phyloP scores from a whole-genome alignment of 37 sponge, comb jelly and placozoan genomes.

The Geodia barretti region DNA sequence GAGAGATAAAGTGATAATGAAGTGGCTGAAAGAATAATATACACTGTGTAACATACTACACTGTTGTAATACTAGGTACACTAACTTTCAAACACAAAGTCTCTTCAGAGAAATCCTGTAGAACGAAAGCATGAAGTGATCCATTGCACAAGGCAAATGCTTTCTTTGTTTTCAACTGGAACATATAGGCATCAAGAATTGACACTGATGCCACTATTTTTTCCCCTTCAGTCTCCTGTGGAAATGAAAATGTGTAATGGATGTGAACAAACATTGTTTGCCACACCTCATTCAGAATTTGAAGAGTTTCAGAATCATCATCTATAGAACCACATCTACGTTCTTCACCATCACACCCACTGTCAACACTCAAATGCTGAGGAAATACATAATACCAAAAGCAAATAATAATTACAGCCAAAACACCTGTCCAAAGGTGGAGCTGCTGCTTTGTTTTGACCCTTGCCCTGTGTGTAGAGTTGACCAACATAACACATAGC shows the following conservation, averaged over 20 bases:
- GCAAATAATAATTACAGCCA: neutral
- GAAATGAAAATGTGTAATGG: neutral
- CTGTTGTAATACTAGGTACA: neutral
- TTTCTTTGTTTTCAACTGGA: neutral
- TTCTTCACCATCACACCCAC: neutral
- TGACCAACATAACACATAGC: neutral
- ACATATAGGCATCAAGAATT: slow-evolving; percentile 3
- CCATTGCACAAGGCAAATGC: neutral
- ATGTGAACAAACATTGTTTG: neutral
- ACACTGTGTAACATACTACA: neutral
- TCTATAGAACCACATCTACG: neutral
- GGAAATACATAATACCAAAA: neutral
- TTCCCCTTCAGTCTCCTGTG: neutral
- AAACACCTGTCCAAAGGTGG: neutral
- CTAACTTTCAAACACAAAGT: neutral
- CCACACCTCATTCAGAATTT: neutral
- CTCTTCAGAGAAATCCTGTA: slow-evolving; percentile 3
- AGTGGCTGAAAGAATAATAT: neutral
- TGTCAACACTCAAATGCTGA: neutral
- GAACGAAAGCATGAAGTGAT: neutral
- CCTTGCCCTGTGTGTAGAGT: neutral
- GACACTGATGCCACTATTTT: neutral
- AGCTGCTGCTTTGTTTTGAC: neutral
- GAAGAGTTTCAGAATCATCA: neutral
- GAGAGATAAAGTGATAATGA: slow-evolving; percentile 1